phyloP scores from a whole-genome alignment of 2,113 vertebrate genomes.

The Zosterops hypoxanthus region DNA sequence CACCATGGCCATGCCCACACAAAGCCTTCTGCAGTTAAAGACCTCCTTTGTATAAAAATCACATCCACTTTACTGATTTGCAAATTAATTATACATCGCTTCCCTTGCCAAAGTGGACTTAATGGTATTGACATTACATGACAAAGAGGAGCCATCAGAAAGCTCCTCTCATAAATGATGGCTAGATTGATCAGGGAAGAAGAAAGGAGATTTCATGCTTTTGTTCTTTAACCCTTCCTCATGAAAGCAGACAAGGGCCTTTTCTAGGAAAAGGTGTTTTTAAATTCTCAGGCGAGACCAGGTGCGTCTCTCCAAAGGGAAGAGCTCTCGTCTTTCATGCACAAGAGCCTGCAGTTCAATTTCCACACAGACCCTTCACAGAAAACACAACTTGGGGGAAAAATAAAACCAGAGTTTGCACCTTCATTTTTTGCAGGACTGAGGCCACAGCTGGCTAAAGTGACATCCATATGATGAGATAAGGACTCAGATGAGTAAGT shows the following conservation, averaged over 20 bases:
- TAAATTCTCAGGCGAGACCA: not conserved
- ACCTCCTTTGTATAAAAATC: slow-evolving; percentile 33
- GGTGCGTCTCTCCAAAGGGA: not conserved
- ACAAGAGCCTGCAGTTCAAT: not conserved
- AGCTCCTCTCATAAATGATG: not conserved
- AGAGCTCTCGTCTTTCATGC: not conserved
- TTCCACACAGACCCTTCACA: not conserved
- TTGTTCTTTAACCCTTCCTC: slow-evolving; percentile 21
- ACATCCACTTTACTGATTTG: slow-evolving; percentile 43
- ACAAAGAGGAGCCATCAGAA: slow-evolving; percentile 22
- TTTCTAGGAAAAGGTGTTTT: not conserved
- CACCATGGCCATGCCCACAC: not conserved
- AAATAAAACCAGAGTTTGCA: not conserved
- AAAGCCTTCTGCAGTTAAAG: not conserved
- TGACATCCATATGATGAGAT: not conserved
- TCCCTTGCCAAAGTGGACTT: slow-evolving; percentile 49
- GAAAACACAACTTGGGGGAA: not conserved
- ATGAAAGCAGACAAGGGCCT: not conserved
- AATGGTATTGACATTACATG: slow-evolving; percentile 47
- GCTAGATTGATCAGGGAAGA: not conserved
- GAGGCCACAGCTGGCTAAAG: not conserved
- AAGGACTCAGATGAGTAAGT: not conserved
- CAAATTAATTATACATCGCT: slow-evolving; percentile 44
- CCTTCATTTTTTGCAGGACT: not conserved
- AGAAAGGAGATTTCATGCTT: not conserved